phyloP scores from a whole-genome alignment of 2,888 invertebrate genomes.

The Hecatera dysodea region DNA sequence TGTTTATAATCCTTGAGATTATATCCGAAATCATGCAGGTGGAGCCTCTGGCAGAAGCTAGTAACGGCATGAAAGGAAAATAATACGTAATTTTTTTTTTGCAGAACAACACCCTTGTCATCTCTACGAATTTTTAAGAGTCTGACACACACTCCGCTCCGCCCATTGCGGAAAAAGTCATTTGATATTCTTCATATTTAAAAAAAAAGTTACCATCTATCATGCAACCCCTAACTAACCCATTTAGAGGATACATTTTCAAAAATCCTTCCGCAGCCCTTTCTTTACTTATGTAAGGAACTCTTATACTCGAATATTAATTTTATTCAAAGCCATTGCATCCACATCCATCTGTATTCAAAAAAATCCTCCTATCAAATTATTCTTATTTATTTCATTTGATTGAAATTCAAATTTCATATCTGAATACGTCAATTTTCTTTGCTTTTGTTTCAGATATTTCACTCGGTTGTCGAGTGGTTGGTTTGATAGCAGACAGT shows the following conservation, averaged over 20 bases:
- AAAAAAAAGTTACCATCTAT: too few relatives aligned
- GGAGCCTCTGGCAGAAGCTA: too few relatives aligned
- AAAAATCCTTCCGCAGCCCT: neutral
- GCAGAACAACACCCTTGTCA: too few relatives aligned
- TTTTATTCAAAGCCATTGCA: neutral
- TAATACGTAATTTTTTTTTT: too few relatives aligned
- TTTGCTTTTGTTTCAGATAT: slow-evolving; percentile 35
- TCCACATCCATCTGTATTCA: neutral
- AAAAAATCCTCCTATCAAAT: slow-evolving; percentile 15
- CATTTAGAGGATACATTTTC: neutral
- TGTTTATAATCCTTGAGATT: too few relatives aligned
- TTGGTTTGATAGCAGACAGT: slow-evolving; percentile 12
- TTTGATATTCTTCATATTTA: too few relatives aligned
- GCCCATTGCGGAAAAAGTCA: too few relatives aligned
- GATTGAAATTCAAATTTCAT: slow-evolving; percentile 57
- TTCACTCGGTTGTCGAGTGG: slow-evolving; percentile 21
- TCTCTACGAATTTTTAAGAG: too few relatives aligned
- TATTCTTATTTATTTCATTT: slow-evolving; percentile 51
- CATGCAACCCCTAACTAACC: neutral
- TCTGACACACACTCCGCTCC: too few relatives aligned
- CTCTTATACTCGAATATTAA: neutral
- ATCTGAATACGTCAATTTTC: slow-evolving; percentile 53
- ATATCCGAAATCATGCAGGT: too few relatives aligned
- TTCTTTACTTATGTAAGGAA: neutral
- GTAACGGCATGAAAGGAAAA: too few relatives aligned